These are phyloP conservation scores for Dryobates pubescens DNA, from an alignment of 2,797 vertebrate genomes.

Conservation along the genomic window DNA sequence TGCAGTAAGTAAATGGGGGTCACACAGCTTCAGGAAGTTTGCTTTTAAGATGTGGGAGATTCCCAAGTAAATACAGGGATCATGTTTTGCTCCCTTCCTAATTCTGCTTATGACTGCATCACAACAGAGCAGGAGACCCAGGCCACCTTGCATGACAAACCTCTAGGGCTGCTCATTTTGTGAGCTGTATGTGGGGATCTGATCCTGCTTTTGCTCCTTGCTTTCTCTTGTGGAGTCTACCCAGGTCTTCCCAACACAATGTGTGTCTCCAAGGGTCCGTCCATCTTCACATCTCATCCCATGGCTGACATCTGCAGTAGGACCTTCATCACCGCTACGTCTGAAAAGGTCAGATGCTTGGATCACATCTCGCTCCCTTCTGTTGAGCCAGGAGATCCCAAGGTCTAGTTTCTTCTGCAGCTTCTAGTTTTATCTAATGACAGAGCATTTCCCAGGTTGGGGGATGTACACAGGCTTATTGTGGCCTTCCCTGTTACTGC, in stretches of 20 bases:
- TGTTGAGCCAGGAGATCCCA: background rate
- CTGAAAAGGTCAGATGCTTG: background rate
- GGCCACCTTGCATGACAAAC: accelerated
- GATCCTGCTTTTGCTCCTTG: background rate
- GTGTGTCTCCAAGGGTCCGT: background rate
- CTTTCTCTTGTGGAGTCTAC: background rate
- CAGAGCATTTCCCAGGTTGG: background rate
- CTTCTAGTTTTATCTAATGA: background rate
- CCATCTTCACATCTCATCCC: background rate
- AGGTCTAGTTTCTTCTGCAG: background rate
- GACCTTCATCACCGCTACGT: background rate
- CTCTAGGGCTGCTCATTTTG: background rate
- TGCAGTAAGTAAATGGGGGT: background rate
- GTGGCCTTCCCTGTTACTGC: background rate
- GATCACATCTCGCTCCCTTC: background rate
- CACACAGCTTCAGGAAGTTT: background rate
- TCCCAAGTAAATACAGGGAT: background rate
- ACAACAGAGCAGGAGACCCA: background rate
- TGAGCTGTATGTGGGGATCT: background rate
- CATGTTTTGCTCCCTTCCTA: background rate
- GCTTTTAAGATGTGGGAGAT: background rate
- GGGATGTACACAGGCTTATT: background rate
- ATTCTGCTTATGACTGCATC: background rate
- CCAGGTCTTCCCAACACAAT: background rate
- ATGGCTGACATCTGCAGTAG: too few species aligned